Evolutionary conservation across 2,888 invertebrate species (phyloP), one percentile per base, ranked within the genome.

Genomic region (Synergus japonicus): DNA sequence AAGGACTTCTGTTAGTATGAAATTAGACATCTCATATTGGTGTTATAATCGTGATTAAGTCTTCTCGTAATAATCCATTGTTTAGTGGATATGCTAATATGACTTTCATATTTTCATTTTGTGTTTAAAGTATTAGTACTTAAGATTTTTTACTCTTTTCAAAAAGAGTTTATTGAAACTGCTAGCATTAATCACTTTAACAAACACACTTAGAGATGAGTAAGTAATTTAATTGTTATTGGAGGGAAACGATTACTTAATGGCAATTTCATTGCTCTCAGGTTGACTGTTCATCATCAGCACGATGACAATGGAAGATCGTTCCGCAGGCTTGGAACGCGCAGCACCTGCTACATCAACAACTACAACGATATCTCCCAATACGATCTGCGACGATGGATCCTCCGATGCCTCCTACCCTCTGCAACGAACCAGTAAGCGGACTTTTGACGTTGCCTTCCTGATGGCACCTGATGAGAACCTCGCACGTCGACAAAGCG

Each of bases 391-490:
- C 79, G 85, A 90, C 54, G 85, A 87, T 78, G 87, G 89, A 9
- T 84, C 88, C 10, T 81, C 88, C 15, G 91, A 91, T 76, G 90
- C 92, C 2, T 91, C 92, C 5, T 92, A 92, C 78, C 91, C 92
- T 13, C 80, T 91, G 4, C 92, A 91, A 43, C 88, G 92, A 5
- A 86, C 83, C 49, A 94, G 92, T 88, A 98, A 98, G 88, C 93
- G 98, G 18, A 96, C 97, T 0, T 98, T 98, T 90, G 97, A 98
- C 91, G 97, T 98, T 12, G 97, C 97, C 0, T 98, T 98, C 88
- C 93, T 98, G 43, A 97, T 97, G 94, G 95, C 97, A 91, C 97
- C 97, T 1, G 97, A 97, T 90, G 97, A 97, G 83, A 96, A 96
- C 88, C 92, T 96, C 69, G 95, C 95, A 77, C 94, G 95, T 69